Conservation (phyloP, 2,888 invertebrate genomes). For the Monochamus alternatus region DNA sequence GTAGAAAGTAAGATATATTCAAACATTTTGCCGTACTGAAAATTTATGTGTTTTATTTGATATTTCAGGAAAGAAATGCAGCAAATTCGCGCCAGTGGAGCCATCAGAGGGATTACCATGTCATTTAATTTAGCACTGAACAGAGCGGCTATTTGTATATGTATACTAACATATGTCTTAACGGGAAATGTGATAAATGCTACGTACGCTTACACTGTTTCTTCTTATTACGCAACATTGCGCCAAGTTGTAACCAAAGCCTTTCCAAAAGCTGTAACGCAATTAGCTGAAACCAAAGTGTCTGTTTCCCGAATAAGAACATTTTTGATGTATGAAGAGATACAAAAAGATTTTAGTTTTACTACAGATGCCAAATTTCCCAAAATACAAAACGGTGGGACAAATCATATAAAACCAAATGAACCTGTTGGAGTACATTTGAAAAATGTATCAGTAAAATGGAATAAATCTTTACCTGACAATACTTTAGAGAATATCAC, state of each 20-base stretch:
- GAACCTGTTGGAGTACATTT: constrained; percentile 19
- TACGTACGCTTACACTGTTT: constrained; percentile 81
- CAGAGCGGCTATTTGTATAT: constrained; percentile 87
- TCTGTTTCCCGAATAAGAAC: constrained; percentile 70
- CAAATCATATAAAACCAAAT: not conserved
- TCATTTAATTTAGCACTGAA: constrained; percentile 84
- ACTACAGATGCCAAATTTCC: not conserved
- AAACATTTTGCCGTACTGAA: not conserved
- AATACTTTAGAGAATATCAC: constrained; percentile 31
- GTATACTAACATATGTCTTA: constrained; percentile 83
- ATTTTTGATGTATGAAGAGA: constrained; percentile 38
- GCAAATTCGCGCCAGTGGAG: constrained; percentile 76
- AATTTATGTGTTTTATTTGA: not conserved
- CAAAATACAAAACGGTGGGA: constrained; percentile 2
- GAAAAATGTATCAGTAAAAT: constrained; percentile 37
- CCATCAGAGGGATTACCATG: constrained; percentile 77
- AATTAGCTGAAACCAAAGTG: constrained; percentile 77
- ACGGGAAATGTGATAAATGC: constrained; percentile 74
- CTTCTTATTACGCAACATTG: constrained; percentile 83
- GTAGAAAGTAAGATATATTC: constrained; percentile 71
- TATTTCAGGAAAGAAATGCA: constrained; percentile 78
- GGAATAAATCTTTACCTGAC: constrained; percentile 22
- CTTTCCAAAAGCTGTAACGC: constrained; percentile 77
- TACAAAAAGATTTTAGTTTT: not conserved
- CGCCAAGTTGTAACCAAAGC: constrained; percentile 79